phyloP scores from a whole-genome alignment of 2,888 invertebrate genomes.

The Drosophila koepferae region DNA sequence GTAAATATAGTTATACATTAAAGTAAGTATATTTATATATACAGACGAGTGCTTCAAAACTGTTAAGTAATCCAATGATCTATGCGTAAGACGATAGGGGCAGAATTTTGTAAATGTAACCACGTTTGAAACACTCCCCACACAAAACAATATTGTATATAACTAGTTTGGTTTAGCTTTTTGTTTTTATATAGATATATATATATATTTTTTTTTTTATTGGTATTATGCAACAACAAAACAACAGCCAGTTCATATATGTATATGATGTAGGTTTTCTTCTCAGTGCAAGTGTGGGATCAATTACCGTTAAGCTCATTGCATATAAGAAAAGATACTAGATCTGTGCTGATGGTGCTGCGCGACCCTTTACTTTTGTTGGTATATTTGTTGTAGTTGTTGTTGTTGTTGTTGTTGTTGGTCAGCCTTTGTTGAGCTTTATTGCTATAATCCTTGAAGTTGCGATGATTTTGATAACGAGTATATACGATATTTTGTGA shows the following conservation, averaged over 20 bases:
- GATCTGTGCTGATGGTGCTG: constrained; percentile 28
- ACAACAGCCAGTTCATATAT: constrained; percentile 66
- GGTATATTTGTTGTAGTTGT: constrained; percentile 16
- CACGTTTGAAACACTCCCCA: constrained; percentile 59
- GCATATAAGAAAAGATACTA: constrained; percentile 40
- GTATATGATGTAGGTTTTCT: constrained; percentile 56
- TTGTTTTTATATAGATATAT: constrained; percentile 13
- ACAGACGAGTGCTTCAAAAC: constrained; percentile 62
- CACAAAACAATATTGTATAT: constrained; percentile 26
- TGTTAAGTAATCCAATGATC: not conserved
- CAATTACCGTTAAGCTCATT: constrained; percentile 65
- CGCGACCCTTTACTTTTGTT: constrained; percentile 10
- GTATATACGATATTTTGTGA: constrained; percentile 33
- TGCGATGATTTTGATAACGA: constrained; percentile 35
- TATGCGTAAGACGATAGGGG: not conserved
- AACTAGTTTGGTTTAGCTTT: constrained; percentile 25
- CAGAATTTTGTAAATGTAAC: not conserved
- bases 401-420: constrained; percentile 27
- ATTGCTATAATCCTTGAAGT: constrained; percentile 39
- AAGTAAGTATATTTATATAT: constrained; percentile 49
- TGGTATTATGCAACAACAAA: constrained; percentile 46
- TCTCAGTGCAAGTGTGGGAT: constrained; percentile 46
- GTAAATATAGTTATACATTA: constrained; percentile 48
- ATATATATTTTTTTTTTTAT: constrained; percentile 24
- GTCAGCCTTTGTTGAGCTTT: constrained; percentile 38